These are phyloP conservation scores for Ataeniobius toweri DNA, from an alignment of 2,797 vertebrate genomes.

Conservation along the genomic window DNA sequence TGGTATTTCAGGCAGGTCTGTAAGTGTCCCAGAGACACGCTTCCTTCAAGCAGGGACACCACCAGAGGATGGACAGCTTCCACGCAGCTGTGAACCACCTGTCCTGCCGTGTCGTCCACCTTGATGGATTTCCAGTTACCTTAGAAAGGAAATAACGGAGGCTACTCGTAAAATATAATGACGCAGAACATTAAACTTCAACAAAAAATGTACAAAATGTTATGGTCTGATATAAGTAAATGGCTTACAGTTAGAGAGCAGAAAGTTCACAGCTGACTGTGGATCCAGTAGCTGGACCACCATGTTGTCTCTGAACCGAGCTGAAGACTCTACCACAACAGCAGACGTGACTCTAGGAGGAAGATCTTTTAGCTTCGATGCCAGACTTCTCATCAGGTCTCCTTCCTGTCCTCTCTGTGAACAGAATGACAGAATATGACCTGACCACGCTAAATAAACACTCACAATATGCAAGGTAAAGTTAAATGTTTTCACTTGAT, in stretches of 20 bases:
- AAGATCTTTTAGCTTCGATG: background rate
- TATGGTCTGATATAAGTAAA: background rate
- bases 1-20: conserved; percentile 61
- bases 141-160: conserved; percentile 23
- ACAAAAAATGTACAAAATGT: rapidly evolving
- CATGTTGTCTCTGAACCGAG: conserved; percentile 37
- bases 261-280: conserved; percentile 70
- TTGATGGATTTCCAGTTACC: conserved; percentile 58
- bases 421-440: conserved; percentile 22
- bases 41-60: conserved; percentile 64
- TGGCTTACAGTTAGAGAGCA: conserved; percentile 60
- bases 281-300: conserved; percentile 63
- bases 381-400: conserved; percentile 60
- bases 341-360: conserved; percentile 56
- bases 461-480: background rate
- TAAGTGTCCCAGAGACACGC: conserved; percentile 62
- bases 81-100: conserved; percentile 49
- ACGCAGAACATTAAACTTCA: rapidly evolving
- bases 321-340: conserved; percentile 69
- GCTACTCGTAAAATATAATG: rapidly evolving
- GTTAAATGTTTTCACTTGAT: background rate
- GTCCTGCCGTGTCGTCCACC: conserved; percentile 55
- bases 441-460: background rate
- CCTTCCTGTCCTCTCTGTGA: conserved; percentile 66
- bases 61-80: conserved; percentile 50